These are phyloP conservation scores for Holcopasites calliopsidis DNA, from an alignment of 1,140 invertebrate species.

Conservation along the genomic window DNA sequence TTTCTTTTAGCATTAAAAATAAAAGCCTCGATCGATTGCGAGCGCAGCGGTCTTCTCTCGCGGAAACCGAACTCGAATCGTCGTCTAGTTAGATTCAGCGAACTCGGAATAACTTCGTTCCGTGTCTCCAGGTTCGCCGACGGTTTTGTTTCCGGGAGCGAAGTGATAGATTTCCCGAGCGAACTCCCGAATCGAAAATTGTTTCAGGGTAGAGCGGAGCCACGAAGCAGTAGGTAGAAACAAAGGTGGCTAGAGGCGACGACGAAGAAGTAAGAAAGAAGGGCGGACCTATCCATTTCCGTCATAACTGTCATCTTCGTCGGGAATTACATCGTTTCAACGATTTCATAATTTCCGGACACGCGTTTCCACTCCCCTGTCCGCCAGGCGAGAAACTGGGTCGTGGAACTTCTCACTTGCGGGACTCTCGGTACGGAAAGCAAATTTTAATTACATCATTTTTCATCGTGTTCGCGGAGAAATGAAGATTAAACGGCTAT, in stretches of 20 bases:
- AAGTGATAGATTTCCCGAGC: slow-evolving; percentile 48
- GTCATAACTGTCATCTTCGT: slow-evolving; percentile 22
- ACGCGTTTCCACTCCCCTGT: background rate
- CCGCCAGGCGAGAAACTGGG: slow-evolving; percentile 5
- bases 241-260: background rate
- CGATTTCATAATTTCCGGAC: slow-evolving; percentile 45
- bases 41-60: slow-evolving; percentile 29
- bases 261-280: background rate
- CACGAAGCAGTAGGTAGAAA: background rate
- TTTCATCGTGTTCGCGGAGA: background rate
- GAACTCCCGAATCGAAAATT: slow-evolving; percentile 56
- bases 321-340: slow-evolving; percentile 44
- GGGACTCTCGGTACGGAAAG: background rate
- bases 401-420: slow-evolving; percentile 8
- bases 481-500: background rate
- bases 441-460: background rate
- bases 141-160: slow-evolving; percentile 32
- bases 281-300: slow-evolving; percentile 28
- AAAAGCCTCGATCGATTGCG: background rate
- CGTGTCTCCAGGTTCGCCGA: slow-evolving; percentile 28
- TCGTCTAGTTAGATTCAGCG: slow-evolving; percentile 45
- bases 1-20: background rate
- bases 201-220: background rate
- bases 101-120: slow-evolving; percentile 53
- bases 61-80: slow-evolving; percentile 55